Percentiles rank a stretch among this genome's conserved stretches.
Evolutionary conservation across 2,113 vertebrate species (phyloP).

Genomic region (Cephalopterus ornatus): DNA sequence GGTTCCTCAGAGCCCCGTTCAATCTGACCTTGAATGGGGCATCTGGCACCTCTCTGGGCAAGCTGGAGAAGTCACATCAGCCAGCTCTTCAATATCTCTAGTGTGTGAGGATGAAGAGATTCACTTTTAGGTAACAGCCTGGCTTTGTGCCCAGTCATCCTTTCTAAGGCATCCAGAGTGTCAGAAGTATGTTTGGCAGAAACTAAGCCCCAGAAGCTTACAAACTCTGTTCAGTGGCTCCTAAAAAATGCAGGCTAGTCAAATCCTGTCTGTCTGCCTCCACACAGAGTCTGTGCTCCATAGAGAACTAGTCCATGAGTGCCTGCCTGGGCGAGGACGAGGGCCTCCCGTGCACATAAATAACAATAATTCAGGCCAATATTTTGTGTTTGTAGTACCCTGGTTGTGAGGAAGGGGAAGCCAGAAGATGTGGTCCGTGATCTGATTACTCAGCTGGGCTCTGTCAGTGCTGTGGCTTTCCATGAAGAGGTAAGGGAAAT

Average conservation of each 20-base stretch:
- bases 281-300: background rate
- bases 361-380: background rate
- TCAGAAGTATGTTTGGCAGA: background rate
- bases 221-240: background rate
- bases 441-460: conserved; percentile 77
- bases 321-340: background rate
- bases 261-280: background rate
- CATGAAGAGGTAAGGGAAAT: conserved; percentile 77
- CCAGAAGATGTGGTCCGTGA: conserved; percentile 78
- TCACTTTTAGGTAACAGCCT: background rate
- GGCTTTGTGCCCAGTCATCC: background rate
- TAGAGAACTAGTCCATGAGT: background rate
- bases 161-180: background rate
- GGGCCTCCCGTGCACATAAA: background rate
- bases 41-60: background rate
- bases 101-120: background rate
- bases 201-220: background rate
- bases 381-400: conserved; percentile 67
- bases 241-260: background rate
- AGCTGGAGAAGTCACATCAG: background rate
- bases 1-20: background rate
- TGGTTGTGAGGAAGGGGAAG: conserved; percentile 79
- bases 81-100: background rate
- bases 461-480: conserved; percentile 76
- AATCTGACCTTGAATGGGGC: background rate